Conservation (phyloP, 2,888 invertebrate species). For the Cosmopolites sordidus region DNA sequence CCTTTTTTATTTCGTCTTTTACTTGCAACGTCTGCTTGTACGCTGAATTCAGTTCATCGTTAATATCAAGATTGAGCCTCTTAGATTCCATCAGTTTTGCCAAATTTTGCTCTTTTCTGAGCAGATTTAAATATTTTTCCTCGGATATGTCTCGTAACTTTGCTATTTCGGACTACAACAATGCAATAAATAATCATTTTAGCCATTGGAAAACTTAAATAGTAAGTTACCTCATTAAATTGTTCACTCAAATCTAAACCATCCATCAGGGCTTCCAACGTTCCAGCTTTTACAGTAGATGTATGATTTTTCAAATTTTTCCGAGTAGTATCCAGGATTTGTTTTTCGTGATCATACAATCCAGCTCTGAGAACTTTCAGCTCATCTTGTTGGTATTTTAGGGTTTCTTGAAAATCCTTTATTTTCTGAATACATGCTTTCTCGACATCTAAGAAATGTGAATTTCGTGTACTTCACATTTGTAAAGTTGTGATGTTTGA, state of each 20-base stretch:
- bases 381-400: slow-evolving; percentile 35
- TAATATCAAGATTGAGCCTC: slow-evolving; percentile 1
- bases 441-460: slow-evolving; percentile 31
- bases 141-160: slow-evolving; percentile 22
- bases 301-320: slow-evolving; percentile 31
- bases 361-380: slow-evolving; percentile 30
- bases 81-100: neutral
- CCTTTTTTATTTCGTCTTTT: slow-evolving; percentile 32
- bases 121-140: slow-evolving; percentile 9
- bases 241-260: slow-evolving; percentile 29
- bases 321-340: slow-evolving; percentile 33
- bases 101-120: slow-evolving; percentile 8
- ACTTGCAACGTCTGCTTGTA: slow-evolving; percentile 17
- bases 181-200: slow-evolving; percentile 6
- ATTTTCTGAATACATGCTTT: slow-evolving; percentile 36
- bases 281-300: slow-evolving; percentile 22
- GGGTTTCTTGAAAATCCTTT: slow-evolving; percentile 32
- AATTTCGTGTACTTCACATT: too few species aligned
- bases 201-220: neutral
- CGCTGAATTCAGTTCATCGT: slow-evolving; percentile 7
- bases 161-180: slow-evolving; percentile 26
- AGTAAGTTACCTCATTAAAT: slow-evolving; percentile 15
- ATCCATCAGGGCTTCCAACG: slow-evolving; percentile 31
- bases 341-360: slow-evolving; percentile 34
- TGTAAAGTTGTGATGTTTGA: too few species aligned